Evolutionary conservation across 1,140 invertebrate genomes (phyloP), one percentile per base, ranked within the genome.

Genomic region (Trachymyrmex septentrionalis): DNA sequence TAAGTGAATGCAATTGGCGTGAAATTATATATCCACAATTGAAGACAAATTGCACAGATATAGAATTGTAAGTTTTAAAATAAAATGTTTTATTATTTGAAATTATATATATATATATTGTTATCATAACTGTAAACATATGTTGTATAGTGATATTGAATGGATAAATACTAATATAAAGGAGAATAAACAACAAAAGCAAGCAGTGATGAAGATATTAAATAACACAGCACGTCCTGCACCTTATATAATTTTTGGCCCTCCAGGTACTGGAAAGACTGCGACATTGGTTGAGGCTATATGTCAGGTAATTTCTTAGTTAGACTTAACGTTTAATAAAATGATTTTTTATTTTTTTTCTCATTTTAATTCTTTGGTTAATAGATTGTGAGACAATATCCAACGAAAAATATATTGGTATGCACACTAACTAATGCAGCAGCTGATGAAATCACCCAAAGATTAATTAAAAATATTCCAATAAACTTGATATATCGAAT

Each of bases 241-340:
- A 6, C 97, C 98, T 0, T 98, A 98, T 86, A 96, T 98, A 64
- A 94, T 98, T 50, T 97, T 97, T 94, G 97, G 98, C 3, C 97
- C 97, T 48, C 97, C 98, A 55, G 97, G 97, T 57, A 98, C 97
- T 1, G 98, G 98, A 0, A 98, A 98, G 95, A 98, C 97, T 27
- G 96, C 97, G 0, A 98, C 97, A 5, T 88, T 98, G n/a, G 96
- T 98, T 9, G 98, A 98, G 94, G 95, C 96, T 10, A 96, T 98
- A 91, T 93, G 96, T 44, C 97, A 97, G 86, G 94, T 96, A 91
- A 81, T 59, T 69, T 38, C 30, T 57, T 10, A 50, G 6, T 48
- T 34, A n/a, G 9, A 57, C 16, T 9, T 38, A 55, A 57, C 3
- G 44, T 50, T 55, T 44, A 38, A 16, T 19, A 77, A 50, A 75